Conservation (phyloP, 2,888 invertebrate genomes). For the Nasonovia ribisnigri region DNA sequence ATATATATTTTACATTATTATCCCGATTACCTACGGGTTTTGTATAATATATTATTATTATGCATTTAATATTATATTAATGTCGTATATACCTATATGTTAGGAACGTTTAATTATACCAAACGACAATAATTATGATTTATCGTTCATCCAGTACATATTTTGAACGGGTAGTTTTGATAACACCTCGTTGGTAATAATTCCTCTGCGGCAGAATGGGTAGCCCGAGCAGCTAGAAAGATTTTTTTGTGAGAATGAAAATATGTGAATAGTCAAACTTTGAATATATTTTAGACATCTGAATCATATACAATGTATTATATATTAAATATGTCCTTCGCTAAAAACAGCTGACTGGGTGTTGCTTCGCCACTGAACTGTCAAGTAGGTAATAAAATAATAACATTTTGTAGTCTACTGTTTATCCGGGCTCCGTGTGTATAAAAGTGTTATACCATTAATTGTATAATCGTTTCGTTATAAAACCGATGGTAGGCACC, state of each 20-base stretch:
- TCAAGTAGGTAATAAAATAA: not conserved
- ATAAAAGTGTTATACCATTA: not conserved
- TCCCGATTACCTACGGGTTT: not conserved
- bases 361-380: too few species aligned
- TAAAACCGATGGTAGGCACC: too few species aligned
- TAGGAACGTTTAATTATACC: not conserved
- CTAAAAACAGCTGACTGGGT: too few species aligned
- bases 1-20: not conserved
- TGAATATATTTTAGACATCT: not conserved
- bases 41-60: not conserved
- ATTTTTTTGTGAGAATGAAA: too few species aligned
- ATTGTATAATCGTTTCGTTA: too few species aligned
- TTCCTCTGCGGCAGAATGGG: not conserved
- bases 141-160: not conserved
- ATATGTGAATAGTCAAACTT: not conserved
- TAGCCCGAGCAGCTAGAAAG: too few species aligned
- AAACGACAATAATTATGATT: constrained; percentile 4
- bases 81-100: not conserved
- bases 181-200: not conserved
- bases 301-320: too few species aligned
- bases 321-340: too few species aligned
- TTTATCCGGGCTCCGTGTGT: not conserved
- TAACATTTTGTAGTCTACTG: not conserved
- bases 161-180: not conserved
- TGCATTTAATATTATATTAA: not conserved